A percentile compares a stretch with the other conserved stretches of the same genome.
phyloP scores from a whole-genome alignment of 1,140 invertebrate species.

The Alviniconcha marisindica region DNA sequence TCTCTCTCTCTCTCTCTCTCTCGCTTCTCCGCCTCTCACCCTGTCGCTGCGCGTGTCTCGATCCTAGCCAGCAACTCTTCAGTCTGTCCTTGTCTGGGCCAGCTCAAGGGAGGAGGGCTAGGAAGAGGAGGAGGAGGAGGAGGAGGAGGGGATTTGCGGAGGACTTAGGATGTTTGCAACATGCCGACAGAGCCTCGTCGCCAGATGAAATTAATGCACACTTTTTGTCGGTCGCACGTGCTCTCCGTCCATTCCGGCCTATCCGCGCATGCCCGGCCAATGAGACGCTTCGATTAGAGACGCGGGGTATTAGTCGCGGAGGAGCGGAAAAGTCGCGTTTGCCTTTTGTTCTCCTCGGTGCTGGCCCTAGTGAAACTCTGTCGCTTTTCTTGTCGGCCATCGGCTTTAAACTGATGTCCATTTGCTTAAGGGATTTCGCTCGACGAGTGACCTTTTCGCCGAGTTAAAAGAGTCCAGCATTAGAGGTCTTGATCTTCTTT shows the following conservation, averaged over 20 bases:
- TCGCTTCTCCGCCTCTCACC: neutral
- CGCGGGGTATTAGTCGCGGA: conserved; percentile 5
- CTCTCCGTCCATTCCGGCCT: neutral
- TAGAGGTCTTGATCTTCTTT: conserved; percentile 26
- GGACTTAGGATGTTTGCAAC: conserved; percentile 31
- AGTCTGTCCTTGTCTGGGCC: too few species aligned
- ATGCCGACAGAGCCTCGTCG: conserved; percentile 6
- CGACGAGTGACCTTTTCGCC: neutral
- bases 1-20: neutral
- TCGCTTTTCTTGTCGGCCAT: neutral
- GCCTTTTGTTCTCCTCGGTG: neutral
- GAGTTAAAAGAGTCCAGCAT: conserved; percentile 1
- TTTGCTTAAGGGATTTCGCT: conserved; percentile 15
- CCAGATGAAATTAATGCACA: conserved; percentile 31
- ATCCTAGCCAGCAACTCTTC: too few species aligned
- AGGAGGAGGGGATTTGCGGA: conserved; percentile 4
- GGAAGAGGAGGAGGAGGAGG: too few species aligned
- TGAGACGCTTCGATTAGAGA: conserved; percentile 25
- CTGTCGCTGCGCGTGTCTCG: too few species aligned
- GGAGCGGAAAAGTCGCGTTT: conserved; percentile 26
- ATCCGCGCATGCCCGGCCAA: conserved; percentile 32
- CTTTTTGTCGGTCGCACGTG: conserved; percentile 28
- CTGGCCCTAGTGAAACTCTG: neutral
- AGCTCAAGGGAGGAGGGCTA: too few species aligned
- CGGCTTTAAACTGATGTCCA: conserved; percentile 17